Evolutionary conservation across 2,888 invertebrate species (phyloP).

Genomic region (Agonum fuliginosum): DNA sequence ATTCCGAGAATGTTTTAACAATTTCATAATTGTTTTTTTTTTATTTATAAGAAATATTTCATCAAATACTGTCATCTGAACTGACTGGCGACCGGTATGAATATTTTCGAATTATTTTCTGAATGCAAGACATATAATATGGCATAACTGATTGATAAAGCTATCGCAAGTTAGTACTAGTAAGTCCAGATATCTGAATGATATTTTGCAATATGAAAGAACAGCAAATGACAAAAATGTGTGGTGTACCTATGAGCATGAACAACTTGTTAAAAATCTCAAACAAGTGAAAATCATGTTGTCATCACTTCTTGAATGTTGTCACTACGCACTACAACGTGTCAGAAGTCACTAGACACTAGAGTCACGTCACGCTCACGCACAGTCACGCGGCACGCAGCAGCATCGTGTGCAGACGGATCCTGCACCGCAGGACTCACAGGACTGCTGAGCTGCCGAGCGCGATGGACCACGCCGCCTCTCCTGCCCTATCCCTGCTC

Average conservation of each 20-base stretch:
- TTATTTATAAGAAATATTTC: no score
- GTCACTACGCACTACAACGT: slow-evolving; percentile 3
- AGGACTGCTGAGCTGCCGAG: slow-evolving; percentile 32
- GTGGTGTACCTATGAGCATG: background rate
- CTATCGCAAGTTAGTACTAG: no score
- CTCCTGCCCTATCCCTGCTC: slow-evolving; percentile 9
- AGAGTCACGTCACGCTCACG: slow-evolving; percentile 34
- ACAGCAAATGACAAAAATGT: background rate
- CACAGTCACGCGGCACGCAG: slow-evolving; percentile 15
- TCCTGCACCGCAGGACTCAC: slow-evolving; percentile 27
- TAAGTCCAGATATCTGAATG: no score
- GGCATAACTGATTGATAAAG: no score
- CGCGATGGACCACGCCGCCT: slow-evolving; percentile 38
- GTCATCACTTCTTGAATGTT: background rate
- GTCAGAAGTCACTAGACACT: slow-evolving; percentile 5
- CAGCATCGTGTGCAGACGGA: background rate
- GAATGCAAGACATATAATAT: no score
- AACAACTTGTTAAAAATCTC: no score
- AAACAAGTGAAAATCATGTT: background rate
- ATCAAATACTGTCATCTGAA: no score
- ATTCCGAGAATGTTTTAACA: no score
- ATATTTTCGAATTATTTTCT: no score
- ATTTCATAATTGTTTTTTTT: no score
- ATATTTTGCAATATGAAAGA: no score
- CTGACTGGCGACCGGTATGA: no score